Percentiles rank a stretch among this genome's conserved stretches.
phyloP scores from a whole-genome alignment of 2,113 vertebrate species.

The Synchiropus splendidus region DNA sequence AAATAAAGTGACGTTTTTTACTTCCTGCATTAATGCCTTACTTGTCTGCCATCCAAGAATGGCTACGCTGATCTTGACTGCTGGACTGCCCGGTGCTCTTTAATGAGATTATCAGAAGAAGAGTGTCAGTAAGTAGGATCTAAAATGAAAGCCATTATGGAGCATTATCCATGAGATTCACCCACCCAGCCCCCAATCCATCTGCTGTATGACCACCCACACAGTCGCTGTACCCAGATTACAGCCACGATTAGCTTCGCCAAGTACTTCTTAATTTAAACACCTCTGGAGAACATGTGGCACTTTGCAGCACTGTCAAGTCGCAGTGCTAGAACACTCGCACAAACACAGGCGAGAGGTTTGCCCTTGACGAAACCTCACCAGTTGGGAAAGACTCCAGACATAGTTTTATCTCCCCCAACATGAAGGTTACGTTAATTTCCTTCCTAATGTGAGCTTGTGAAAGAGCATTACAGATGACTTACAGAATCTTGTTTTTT shows the following conservation, averaged over 20 bases:
- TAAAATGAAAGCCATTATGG: constrained; percentile 78
- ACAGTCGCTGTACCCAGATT: constrained; percentile 67
- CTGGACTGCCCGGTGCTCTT: constrained; percentile 55
- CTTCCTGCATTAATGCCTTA: constrained; percentile 7
- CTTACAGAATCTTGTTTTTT: no score
- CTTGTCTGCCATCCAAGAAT: constrained; percentile 21
- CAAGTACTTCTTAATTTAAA: constrained; percentile 68
- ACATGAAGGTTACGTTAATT: no score
- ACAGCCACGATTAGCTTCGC: constrained; percentile 64
- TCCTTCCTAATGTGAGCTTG: neutral
- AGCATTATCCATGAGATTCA: constrained; percentile 69
- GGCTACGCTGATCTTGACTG: constrained; percentile 31
- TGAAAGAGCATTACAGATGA: neutral
- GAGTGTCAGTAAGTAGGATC: constrained; percentile 78
- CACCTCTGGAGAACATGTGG: constrained; percentile 67
- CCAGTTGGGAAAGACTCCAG: neutral
- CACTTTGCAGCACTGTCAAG: constrained; percentile 48
- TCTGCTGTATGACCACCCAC: constrained; percentile 70
- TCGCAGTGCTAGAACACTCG: constrained; percentile 14
- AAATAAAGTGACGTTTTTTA: constrained; percentile 18
- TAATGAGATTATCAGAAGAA: constrained; percentile 75
- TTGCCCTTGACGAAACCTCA: neutral
- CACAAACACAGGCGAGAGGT: neutral
- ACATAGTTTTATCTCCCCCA: neutral
- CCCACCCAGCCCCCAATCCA: constrained; percentile 51